These are phyloP conservation scores for Notolepis coatsorum DNA, from an alignment of 2,797 vertebrate genomes.

Conservation along the genomic window DNA sequence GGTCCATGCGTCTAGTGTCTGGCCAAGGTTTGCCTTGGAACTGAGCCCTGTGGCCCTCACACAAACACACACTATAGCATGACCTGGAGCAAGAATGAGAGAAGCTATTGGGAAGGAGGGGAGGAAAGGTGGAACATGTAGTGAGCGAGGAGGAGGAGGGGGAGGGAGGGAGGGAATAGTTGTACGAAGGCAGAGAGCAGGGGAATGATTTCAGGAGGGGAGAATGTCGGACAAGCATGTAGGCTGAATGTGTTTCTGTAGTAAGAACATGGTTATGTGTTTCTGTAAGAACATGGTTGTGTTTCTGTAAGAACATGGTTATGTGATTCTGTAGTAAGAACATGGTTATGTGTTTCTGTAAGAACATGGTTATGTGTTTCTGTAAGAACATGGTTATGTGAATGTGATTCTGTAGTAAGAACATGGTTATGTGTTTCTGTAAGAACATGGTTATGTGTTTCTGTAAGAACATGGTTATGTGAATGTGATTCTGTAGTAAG, in stretches of 20 bases:
- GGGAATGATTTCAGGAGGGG: neutral
- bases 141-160: conserved; percentile 31
- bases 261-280: too few species aligned
- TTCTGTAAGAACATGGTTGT: neutral
- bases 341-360: too few species aligned
- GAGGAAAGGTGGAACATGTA: conserved; percentile 44
- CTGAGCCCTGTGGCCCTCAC: conserved; percentile 50
- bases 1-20: conserved; percentile 51
- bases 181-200: neutral
- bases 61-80: neutral
- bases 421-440: too few species aligned
- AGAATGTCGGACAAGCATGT: neutral
- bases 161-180: neutral
- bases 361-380: too few species aligned
- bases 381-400: too few species aligned
- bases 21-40: conserved; percentile 68
- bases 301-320: too few species aligned
- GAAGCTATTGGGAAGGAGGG: neutral
- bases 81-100: neutral
- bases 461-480: too few species aligned
- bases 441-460: too few species aligned
- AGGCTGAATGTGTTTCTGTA: conserved; percentile 31
- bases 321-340: too few species aligned
- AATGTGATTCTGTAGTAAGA: too few species aligned
- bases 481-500: too few species aligned